Base-by-base conservation (phyloP, 2,797 vertebrate genomes). In the Tolypeutes matacus region DNA sequence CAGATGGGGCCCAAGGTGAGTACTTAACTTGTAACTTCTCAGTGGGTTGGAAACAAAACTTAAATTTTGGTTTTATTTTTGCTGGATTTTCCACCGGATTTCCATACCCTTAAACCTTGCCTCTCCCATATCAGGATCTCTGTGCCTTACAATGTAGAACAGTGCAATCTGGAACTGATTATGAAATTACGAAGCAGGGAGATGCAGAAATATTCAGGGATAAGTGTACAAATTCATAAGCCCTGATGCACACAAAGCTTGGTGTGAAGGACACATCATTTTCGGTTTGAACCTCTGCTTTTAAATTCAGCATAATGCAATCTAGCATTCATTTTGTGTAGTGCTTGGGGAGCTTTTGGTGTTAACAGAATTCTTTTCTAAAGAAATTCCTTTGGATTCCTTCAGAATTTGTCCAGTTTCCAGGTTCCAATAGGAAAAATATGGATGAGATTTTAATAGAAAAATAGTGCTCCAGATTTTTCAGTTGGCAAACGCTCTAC, bases 151-250 rank as follows among this genome's bases (percentile, higher is more conserved):
- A 95, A 91, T 78, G 60, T 95, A 89, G 96, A 97, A 98, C 94
- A 97, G 95, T 72, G 95, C 97, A 98, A 97, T 98, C 97, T 98
- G 98, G 97, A 98, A 97, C 87, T 96, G 97, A 98, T 98, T 98
- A 98, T 87, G 88, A 98, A 94, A 92, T 96, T 97, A 96, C 95
- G 83, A 95, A 76, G 65, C 96, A 96, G 76, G 76, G 95, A 98
- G 97, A 96, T 93, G 90, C 96, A 96, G 92, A 96, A 94, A 95
- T 96, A 4, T 92, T 82, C 91, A 76, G 86, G 98, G 98, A 97
- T 98, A 96, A 97, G 87, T 97, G 64, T 91, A 96, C 97, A 96
- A 97, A 96, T 18, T 73, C 87, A 84, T 85, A 96, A 92, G 65
- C 31, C 97, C 81, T 83, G 78, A 94, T 97, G 92, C 92, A 92